A percentile compares a stretch with the other conserved stretches of the same genome.
These are phyloP conservation scores for Rhabdomys dilectus DNA, from an alignment of 2,113 vertebrate species.

Conservation along the genomic window DNA sequence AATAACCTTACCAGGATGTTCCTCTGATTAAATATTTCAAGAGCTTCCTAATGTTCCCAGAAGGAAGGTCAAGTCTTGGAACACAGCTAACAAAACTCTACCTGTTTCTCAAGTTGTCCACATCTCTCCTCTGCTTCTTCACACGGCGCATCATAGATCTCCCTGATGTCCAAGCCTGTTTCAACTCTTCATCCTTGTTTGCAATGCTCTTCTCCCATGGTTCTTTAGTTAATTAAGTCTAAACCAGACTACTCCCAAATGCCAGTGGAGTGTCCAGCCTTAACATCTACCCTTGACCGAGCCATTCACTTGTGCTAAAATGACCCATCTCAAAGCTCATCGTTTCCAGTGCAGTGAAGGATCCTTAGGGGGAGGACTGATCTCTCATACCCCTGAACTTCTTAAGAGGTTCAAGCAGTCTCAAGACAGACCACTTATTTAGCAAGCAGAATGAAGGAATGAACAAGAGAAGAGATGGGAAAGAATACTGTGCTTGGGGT, in stretches of 20 bases:
- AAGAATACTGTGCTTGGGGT: not conserved
- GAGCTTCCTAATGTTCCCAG: not conserved
- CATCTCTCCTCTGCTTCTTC: not conserved
- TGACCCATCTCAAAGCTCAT: not conserved
- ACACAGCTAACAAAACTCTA: not conserved
- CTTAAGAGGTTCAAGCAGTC: not conserved
- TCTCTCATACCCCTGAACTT: not conserved
- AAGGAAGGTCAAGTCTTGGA: not conserved
- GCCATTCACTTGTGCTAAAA: not conserved
- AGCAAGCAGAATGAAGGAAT: not conserved
- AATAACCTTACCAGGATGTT: not conserved
- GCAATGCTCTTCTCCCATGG: not conserved
- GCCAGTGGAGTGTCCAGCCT: rapidly evolving
- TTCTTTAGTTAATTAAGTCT: not conserved
- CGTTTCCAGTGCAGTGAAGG: not conserved
- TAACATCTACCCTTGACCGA: rapidly evolving
- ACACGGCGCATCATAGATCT: too few relatives aligned
- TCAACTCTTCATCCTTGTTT: not conserved
- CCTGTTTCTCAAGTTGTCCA: not conserved
- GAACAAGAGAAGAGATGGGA: not conserved
- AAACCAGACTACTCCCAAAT: not conserved
- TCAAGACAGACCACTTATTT: not conserved
- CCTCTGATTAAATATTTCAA: not conserved
- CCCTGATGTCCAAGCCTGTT: not conserved
- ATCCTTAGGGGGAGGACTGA: not conserved